phyloP scores from a whole-genome alignment of 2,113 vertebrate genomes.

The Lycaon pictus region DNA sequence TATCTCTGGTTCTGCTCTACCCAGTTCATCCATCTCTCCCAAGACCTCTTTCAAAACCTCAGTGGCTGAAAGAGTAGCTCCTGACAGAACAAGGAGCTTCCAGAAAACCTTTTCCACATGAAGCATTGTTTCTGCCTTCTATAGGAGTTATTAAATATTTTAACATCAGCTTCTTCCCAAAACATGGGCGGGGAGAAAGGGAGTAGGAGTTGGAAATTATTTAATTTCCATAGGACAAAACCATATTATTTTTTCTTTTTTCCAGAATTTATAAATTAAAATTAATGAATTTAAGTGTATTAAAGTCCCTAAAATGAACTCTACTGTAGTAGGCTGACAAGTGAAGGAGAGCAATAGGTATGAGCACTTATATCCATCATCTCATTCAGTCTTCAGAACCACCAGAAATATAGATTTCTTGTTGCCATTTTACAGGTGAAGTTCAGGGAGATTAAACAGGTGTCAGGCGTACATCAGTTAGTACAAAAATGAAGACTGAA shows the following conservation, averaged over 20 bases:
- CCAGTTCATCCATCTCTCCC: neutral
- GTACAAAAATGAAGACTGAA: neutral
- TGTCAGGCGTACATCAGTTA: neutral
- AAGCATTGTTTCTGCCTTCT: neutral
- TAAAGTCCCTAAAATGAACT: neutral
- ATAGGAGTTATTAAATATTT: neutral
- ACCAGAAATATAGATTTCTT: neutral
- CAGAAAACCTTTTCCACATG: neutral
- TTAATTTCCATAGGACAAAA: neutral
- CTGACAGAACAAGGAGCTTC: neutral
- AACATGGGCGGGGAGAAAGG: neutral
- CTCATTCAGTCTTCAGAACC: neutral
- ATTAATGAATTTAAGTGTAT: neutral
- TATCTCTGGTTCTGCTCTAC: neutral
- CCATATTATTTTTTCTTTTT: neutral
- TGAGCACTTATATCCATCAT: neutral
- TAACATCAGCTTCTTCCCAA: neutral
- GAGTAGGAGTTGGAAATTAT: neutral
- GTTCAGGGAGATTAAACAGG: neutral
- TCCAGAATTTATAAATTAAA: conserved; percentile 7
- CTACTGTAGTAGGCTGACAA: neutral
- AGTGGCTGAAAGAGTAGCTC: neutral
- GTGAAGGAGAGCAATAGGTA: neutral
- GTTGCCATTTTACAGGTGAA: neutral
- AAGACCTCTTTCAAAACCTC: neutral